These are phyloP conservation scores for Zoanthus gigantus DNA, from an alignment of 92 coral and sea anemone species.

Conservation along the genomic window DNA sequence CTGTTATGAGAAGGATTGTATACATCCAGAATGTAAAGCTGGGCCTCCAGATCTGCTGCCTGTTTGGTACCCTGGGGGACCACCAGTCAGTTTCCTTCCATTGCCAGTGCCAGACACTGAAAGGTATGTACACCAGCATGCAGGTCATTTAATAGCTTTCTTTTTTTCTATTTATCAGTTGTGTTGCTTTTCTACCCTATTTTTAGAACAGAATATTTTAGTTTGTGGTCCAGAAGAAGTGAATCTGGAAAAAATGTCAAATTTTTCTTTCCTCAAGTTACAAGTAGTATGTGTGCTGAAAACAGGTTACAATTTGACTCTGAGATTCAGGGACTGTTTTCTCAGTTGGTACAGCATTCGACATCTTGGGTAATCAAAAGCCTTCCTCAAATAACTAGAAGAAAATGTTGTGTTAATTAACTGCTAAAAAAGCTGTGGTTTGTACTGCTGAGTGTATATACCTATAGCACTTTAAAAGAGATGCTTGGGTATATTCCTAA, in stretches of 20 bases:
- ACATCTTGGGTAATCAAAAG: too few relatives aligned
- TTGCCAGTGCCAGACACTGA: slow-evolving; percentile 43
- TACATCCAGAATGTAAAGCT: slow-evolving; percentile 36
- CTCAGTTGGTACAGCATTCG: too few relatives aligned
- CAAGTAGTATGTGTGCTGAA: slow-evolving; percentile 3
- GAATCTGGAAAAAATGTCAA: slow-evolving; percentile 2
- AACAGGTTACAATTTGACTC: not conserved
- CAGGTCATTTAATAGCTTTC: not conserved
- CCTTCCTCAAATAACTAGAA: too few relatives aligned
- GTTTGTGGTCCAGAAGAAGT: not conserved
- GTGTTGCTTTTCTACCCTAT: too few relatives aligned
- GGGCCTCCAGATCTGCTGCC: slow-evolving; percentile 39
- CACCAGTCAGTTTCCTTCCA: slow-evolving; percentile 46
- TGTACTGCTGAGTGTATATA: too few relatives aligned
- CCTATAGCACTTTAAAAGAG: not conserved
- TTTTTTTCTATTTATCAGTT: too few relatives aligned
- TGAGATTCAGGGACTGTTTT: too few relatives aligned
- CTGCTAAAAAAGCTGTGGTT: too few relatives aligned
- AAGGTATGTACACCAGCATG: slow-evolving; percentile 24
- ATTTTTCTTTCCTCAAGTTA: not conserved
- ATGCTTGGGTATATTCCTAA: not conserved
- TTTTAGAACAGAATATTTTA: not conserved
- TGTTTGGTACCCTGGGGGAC: slow-evolving; percentile 50
- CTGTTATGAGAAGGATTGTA: slow-evolving; percentile 38
- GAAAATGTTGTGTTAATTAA: too few relatives aligned